These are phyloP conservation scores for Agrenia bidenticulata DNA, from an alignment of 2,888 invertebrate genomes.

Conservation along the genomic window DNA sequence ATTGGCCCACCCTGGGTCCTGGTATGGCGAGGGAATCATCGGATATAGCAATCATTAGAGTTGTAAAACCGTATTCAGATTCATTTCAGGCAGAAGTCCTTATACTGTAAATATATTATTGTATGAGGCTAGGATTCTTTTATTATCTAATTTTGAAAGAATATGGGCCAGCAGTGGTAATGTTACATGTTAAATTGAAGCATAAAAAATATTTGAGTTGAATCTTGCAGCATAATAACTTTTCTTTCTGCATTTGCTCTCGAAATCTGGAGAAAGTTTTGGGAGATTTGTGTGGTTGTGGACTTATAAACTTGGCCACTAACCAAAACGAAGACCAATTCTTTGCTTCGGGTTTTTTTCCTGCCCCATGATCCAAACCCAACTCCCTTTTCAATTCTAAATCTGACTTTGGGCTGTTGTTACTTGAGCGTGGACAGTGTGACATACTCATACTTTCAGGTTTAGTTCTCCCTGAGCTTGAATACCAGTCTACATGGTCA, in stretches of 20 bases:
- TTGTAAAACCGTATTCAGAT: no score
- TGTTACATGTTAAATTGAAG: neutral
- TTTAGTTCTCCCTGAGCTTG: no score
- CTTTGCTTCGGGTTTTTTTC: neutral
- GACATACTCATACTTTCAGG: no score
- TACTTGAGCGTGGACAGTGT: no score
- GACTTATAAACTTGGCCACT: constrained; percentile 18
- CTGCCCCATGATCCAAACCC: neutral
- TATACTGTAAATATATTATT: neutral
- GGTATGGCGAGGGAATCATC: no score
- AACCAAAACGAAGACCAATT: constrained; percentile 16
- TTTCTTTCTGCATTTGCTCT: neutral
- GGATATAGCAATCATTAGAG: no score
- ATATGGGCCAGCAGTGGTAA: neutral
- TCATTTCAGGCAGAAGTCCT: no score
- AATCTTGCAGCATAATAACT: neutral
- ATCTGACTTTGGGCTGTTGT: neutral
- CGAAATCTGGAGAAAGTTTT: constrained; percentile 14
- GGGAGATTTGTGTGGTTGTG: constrained; percentile 23
- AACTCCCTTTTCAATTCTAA: neutral
- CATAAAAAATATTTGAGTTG: neutral
- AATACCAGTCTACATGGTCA: neutral
- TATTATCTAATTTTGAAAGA: neutral
- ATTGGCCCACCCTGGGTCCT: no score
- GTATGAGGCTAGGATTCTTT: neutral